These are phyloP conservation scores for Metallyticus violacea DNA, from an alignment of 2,888 invertebrate species.

Conservation along the genomic window DNA sequence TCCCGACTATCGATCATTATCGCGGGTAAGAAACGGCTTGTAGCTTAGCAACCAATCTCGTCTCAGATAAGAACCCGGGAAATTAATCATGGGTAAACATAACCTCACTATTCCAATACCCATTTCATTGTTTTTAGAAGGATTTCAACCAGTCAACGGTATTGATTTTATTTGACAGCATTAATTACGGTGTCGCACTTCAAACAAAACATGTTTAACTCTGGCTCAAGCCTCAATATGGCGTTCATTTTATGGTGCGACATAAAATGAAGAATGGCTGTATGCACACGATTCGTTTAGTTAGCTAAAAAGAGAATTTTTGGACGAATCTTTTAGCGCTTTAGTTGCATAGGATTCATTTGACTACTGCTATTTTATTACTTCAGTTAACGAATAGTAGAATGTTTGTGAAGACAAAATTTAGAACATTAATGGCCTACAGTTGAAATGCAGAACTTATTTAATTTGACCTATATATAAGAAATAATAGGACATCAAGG, in stretches of 20 bases:
- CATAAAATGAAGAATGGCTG: not conserved
- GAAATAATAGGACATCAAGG: too few species aligned
- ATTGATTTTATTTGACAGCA: not conserved
- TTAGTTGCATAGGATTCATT: too few species aligned
- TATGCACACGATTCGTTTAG: not conserved
- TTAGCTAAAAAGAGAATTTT: not conserved
- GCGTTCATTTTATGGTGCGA: not conserved
- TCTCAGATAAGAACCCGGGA: slow-evolving; percentile 4
- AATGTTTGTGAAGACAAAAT: too few species aligned
- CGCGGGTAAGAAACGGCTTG: not conserved
- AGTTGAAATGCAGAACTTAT: too few species aligned
- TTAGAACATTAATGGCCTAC: too few species aligned
- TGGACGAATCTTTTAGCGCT: too few species aligned
- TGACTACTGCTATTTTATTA: too few species aligned
- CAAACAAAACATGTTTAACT: not conserved
- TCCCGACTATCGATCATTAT: slow-evolving; percentile 7
- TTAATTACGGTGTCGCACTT: not conserved
- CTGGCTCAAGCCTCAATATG: not conserved
- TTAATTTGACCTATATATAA: too few species aligned
- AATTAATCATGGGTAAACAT: slow-evolving; percentile 18
- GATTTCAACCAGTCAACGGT: not conserved
- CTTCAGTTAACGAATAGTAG: too few species aligned
- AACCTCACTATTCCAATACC: slow-evolving; percentile 2
- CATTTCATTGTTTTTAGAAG: not conserved
- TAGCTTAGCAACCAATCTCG: not conserved